Evolutionary conservation across 2,797 vertebrate genomes (phyloP), one percentile per base, ranked within the genome.

Genomic region (Geotrypetes seraphini): DNA sequence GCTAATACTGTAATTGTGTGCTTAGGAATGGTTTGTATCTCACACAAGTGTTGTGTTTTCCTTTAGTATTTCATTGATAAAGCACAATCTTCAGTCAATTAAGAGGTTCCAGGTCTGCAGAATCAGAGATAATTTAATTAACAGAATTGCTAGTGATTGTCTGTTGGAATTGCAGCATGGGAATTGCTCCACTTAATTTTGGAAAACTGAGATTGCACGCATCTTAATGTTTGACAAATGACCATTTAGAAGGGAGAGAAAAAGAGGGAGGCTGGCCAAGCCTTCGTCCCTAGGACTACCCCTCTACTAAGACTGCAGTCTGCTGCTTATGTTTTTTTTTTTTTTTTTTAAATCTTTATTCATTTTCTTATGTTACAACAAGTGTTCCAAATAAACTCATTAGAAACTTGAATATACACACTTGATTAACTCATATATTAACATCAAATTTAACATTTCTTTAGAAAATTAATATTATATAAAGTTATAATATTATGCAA

Each of bases 111-210:
- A 58, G 58, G 62, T 51, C 51, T 63, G 63, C 54, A 66, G 62
- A 74, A 67, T 67, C 57, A 56, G 57, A 72, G 66, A 71, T 76
- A 64, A 73, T 72, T 71, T 74, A 72, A 74, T 74, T 76, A 76
- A 72, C 46, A 30, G 57, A 59, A 60, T 69, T 65, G 64, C 59
- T 57, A 48, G 50, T 52, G 47, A 60, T 66, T 57, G 57, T 42
- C 69, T 61, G 52, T 47, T 58, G 71, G 70, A 73, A 72, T 50
- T 22, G 50, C 8, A 25, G 31, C 16, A 46, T 51, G 51, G 55
- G 52, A 65, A 65, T 68, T 62, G 59, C 66, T 70, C 50, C 42
- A 62, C 71, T 71, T 74, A 70, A 76, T 69, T 72, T 63, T 55
- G 51, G 72, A 63, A 59, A 69, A 70, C 60, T 64, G 73, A 74